A percentile compares a stretch with the other conserved stretches of the same genome.
Conservation (phyloP, 2,113 vertebrate genomes). For the Podocnemis expansa region DNA sequence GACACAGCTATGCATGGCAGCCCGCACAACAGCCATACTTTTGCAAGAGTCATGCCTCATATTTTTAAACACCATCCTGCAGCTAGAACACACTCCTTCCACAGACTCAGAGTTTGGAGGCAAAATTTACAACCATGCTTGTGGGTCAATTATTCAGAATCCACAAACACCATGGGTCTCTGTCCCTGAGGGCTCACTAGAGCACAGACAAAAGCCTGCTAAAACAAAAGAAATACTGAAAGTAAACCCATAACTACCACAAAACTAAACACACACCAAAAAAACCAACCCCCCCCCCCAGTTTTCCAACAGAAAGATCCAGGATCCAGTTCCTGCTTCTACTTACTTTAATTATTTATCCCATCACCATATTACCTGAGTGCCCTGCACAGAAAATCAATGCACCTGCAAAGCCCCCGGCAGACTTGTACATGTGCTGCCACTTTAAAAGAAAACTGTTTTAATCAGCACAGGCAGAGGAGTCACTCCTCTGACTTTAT, state of each 20-base stretch:
- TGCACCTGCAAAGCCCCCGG: background rate
- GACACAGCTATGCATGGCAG: background rate
- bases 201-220: background rate
- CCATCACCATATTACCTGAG: background rate
- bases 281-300: background rate
- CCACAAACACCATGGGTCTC: background rate
- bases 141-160: background rate
- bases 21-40: background rate
- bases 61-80: background rate
- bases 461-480: conserved; percentile 26
- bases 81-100: background rate
- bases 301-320: background rate
- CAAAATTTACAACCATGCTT: background rate
- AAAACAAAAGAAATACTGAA: background rate
- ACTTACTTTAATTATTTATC: background rate
- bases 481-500: conserved; percentile 20
- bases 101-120: background rate
- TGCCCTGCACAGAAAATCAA: background rate
- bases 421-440: no score
- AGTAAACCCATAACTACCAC: background rate
- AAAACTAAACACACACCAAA: background rate
- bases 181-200: background rate
- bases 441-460: background rate
- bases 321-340: background rate
- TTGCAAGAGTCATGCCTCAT: background rate